A percentile compares a stretch with the other conserved stretches of the same genome.
Evolutionary conservation across 35 echinoderm and acorn worm genomes (phyloP).

Genomic region (Apostichopus californicus): DNA sequence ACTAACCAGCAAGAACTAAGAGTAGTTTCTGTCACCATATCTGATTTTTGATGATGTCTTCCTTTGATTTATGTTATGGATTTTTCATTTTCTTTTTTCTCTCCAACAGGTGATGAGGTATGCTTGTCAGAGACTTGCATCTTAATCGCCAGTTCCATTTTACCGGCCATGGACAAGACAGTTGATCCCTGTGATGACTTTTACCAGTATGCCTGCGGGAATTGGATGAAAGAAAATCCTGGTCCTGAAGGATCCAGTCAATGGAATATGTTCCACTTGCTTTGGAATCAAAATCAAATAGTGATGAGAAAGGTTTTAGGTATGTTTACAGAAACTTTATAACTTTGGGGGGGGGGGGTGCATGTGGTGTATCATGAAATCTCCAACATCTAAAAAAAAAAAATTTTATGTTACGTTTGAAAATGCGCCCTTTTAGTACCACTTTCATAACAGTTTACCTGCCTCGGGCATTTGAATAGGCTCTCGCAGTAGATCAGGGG

Average conservation of each 20-base stretch:
- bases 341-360: too few relatives aligned
- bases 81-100: not conserved
- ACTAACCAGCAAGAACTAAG: too few relatives aligned
- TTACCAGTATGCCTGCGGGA: slow-evolving; percentile 90
- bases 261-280: slow-evolving; percentile 79
- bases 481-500: too few relatives aligned
- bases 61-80: too few relatives aligned
- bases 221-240: slow-evolving; percentile 82
- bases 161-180: slow-evolving; percentile 89
- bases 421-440: too few relatives aligned
- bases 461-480: too few relatives aligned
- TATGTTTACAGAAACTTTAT: slow-evolving; percentile 23
- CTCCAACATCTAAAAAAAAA: too few relatives aligned
- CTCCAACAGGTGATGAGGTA: slow-evolving; percentile 53
- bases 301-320: slow-evolving; percentile 94
- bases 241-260: slow-evolving; percentile 80
- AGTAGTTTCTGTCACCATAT: too few relatives aligned
- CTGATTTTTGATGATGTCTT: too few relatives aligned
- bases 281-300: slow-evolving; percentile 88
- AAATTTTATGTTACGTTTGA: too few relatives aligned
- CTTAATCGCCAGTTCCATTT: slow-evolving; percentile 77
- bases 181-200: slow-evolving; percentile 92
- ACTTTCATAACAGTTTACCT: too few relatives aligned
- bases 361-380: too few relatives aligned
- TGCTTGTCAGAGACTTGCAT: slow-evolving; percentile 89